phyloP scores from a whole-genome alignment of 2,888 invertebrate genomes.

The Strigamia transsilvanica region DNA sequence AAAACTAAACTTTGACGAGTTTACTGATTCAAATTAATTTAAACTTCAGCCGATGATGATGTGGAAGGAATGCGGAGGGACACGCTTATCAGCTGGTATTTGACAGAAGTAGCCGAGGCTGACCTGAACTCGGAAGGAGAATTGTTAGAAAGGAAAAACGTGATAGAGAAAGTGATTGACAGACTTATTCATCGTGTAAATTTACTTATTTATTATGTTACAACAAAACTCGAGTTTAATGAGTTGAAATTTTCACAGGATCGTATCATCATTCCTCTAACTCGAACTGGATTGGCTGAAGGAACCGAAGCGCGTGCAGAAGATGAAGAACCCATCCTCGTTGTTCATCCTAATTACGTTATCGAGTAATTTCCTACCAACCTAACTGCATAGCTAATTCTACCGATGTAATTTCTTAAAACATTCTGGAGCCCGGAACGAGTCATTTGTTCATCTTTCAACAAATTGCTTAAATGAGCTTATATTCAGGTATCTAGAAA shows the following conservation, averaged over 20 bases:
- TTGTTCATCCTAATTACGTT: conserved; percentile 96
- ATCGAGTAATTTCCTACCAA: conserved; percentile 69
- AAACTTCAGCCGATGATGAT: background rate
- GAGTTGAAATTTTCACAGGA: conserved; percentile 70
- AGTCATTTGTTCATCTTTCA: background rate
- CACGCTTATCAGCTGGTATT: conserved; percentile 91
- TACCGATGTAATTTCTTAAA: background rate
- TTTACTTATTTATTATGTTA: conserved; percentile 58
- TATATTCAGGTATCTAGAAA: background rate
- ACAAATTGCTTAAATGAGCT: background rate
- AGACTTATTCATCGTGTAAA: conserved; percentile 84
- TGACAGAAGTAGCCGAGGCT: conserved; percentile 79
- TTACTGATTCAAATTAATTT: background rate
- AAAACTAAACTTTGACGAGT: background rate
- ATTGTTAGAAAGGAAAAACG: conserved; percentile 82
- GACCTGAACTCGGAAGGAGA: conserved; percentile 93
- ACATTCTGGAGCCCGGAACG: background rate
- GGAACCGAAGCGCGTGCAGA: conserved; percentile 77
- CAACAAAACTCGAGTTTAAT: background rate
- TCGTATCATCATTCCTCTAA: conserved; percentile 81
- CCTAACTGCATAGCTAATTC: background rate
- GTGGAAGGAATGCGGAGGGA: conserved; percentile 70
- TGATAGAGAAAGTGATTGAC: conserved; percentile 94
- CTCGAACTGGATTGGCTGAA: conserved; percentile 69
- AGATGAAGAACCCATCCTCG: conserved; percentile 84